Evolutionary conservation across 2,797 vertebrate species (phyloP), one percentile per base, ranked within the genome.

Genomic region (Myotis daubentonii): DNA sequence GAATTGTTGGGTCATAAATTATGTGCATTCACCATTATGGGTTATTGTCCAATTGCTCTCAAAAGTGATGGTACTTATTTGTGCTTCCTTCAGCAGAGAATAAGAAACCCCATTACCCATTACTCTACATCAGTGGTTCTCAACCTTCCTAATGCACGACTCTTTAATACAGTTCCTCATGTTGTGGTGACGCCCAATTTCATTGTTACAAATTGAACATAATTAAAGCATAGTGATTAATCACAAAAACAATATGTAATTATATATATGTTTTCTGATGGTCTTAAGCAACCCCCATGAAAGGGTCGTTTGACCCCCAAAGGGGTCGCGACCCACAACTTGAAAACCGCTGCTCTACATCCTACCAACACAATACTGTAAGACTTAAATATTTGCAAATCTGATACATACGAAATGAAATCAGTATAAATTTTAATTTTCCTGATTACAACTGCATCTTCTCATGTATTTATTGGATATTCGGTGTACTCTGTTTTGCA

Each of bases 91-190:
- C 36, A 36, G 30, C 33, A 70, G 25, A 83, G 15, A 92, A 47
- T 80, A 92, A 92, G 36, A 91, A 68, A 86, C 8, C 41, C 33
- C 25, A 65, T 93, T 33, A 66, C 38, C 38, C 20, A 70, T 94
- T 33, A 60, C 30, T 81, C 74, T 68, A 62, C 8, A 74, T 33
- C 60, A 44, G 44, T 44, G 44, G 10, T 44, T 44, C 44, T 44
- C 44, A 44, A 44, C 44, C 44, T 44, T 44, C 10, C 44, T 44
- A 44, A 44, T 44, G 44, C 44, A 11, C 10, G 44, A 44, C 44
- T 10, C 44, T 44, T 44, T 44, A 44, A 44, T 44, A 44, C 41
- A 11, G 44, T 44, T 44, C 10, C 44, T 44, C 44, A 44, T 44
- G 44, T 44, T 44, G 44, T 44, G 44, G 44, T 44, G 44, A 44